Percentiles rank a stretch among this genome's conserved stretches.
Evolutionary conservation across 2,888 invertebrate genomes (phyloP).

Genomic region (Eupeodes latifasciatus): DNA sequence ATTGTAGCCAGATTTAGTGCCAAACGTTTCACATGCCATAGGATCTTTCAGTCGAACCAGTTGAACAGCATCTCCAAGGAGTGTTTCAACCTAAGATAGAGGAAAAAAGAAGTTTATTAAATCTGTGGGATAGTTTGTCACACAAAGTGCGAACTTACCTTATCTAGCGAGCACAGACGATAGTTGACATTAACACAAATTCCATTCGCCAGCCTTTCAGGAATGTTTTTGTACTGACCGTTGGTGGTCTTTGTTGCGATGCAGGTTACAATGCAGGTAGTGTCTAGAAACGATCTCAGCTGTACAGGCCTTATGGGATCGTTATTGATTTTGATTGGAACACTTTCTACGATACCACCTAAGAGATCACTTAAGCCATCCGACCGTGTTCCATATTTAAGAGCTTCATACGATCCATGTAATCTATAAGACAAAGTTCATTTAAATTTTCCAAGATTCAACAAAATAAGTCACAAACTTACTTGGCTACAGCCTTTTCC

Average conservation of each 20-base stretch:
- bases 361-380: slow-evolving; percentile 95
- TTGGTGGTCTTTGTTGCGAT: slow-evolving; percentile 84
- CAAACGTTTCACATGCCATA: slow-evolving; percentile 85
- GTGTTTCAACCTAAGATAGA: slow-evolving; percentile 87
- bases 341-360: slow-evolving; percentile 94
- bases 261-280: slow-evolving; percentile 94
- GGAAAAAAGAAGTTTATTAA: background rate
- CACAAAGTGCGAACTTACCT: slow-evolving; percentile 66
- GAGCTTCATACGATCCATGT: slow-evolving; percentile 96
- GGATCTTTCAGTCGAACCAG: slow-evolving; percentile 90
- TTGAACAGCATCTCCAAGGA: slow-evolving; percentile 89
- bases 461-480: slow-evolving; percentile 81
- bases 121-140: background rate
- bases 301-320: slow-evolving; percentile 87
- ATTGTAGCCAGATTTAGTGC: slow-evolving; percentile 87
- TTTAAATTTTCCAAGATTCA: background rate
- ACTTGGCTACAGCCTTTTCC: slow-evolving; percentile 97
- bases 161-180: slow-evolving; percentile 83
- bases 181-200: slow-evolving; percentile 93
- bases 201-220: slow-evolving; percentile 87
- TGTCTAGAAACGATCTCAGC: slow-evolving; percentile 89
- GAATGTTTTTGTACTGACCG: slow-evolving; percentile 85
- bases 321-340: slow-evolving; percentile 89
- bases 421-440: slow-evolving; percentile 85
- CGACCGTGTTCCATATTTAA: slow-evolving; percentile 95